Evolutionary conservation across 1,140 invertebrate genomes (phyloP), one percentile per base, ranked within the genome.

Genomic region (Trichoplusia ni): DNA sequence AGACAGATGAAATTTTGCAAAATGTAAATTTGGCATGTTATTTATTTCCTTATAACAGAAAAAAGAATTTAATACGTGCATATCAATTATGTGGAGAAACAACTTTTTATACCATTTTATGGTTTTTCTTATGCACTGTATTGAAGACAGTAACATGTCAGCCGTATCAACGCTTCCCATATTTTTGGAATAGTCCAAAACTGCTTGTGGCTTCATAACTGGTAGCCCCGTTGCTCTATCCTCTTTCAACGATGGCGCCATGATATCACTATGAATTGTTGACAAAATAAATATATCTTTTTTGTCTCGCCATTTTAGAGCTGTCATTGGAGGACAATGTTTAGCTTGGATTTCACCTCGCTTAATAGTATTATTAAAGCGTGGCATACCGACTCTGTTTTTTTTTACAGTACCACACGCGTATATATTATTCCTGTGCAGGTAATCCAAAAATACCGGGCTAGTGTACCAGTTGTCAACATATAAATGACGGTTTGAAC

Each of bases 21-120:
- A 29, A 29, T 13, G 6, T 29, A 27, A 27, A 29, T 27, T 29
- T 5, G 44, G 23, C 23, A 27, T 16, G 2, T 27, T 14, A 2
- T 14, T 47, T 16, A 47, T 14, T 14, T 8, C 0, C 6, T 47
- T 47, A 47, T 5, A 47, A 47, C 23, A 29, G 11, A 7, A 47
- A 47, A 27, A 47, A 27, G 23, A 13, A 47, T 47, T 47, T 47
- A 47, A 47, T 14, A 47, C 2, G 23, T 47, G 44, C 44, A 47
- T 47, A 29, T 47, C 44, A 27, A 47, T 16, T 14, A 47, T 29
- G 11, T 47, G 44, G 2, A 47, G 6, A 27, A 47, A 47, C 11
- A 29, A 14, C 11, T 47, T 47, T 27, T 44, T 44, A 25, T 44
- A 44, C 21, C 21, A 47, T 27, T 47, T 47, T 13, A 29, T 14